Conservation (phyloP, 2,113 vertebrate species). For the Chaetodon trifascialis region DNA sequence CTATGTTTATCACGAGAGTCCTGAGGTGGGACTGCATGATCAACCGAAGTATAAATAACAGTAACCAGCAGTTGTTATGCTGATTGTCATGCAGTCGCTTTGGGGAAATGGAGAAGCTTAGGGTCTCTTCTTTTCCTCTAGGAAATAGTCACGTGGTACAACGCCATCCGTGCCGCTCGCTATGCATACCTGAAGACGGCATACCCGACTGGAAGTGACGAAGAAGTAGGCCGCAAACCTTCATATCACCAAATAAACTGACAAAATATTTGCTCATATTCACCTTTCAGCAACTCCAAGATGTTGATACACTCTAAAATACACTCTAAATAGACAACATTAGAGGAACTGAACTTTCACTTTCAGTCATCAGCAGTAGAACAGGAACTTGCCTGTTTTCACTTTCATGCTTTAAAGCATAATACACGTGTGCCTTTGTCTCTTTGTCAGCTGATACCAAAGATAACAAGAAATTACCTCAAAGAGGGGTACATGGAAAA, state of each 20-base stretch:
- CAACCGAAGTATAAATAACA: not conserved
- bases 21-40: conserved; percentile 85
- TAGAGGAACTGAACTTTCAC: not conserved
- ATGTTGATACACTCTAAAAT: not conserved
- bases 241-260: not conserved
- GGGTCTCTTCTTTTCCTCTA: conserved; percentile 67
- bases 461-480: conserved; percentile 91
- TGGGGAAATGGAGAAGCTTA: not conserved
- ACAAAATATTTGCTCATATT: not conserved
- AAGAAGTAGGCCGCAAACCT: conserved; percentile 84
- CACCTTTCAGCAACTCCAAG: not conserved
- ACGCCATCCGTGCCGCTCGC: conserved; percentile 90
- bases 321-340: not conserved
- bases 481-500: conserved; percentile 98
- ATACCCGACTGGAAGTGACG: conserved; percentile 87
- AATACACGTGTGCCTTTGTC: not conserved
- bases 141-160: conserved; percentile 97
- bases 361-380: not conserved
- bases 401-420: not conserved
- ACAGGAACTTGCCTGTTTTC: not conserved
- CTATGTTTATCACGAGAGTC: conserved; percentile 91
- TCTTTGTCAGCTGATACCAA: conserved; percentile 86
- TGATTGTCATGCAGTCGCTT: not conserved
- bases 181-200: conserved; percentile 89
- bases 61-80: not conserved